Base-by-base conservation (phyloP, 2,113 vertebrate species). In the Formicarius rufipectus region DNA sequence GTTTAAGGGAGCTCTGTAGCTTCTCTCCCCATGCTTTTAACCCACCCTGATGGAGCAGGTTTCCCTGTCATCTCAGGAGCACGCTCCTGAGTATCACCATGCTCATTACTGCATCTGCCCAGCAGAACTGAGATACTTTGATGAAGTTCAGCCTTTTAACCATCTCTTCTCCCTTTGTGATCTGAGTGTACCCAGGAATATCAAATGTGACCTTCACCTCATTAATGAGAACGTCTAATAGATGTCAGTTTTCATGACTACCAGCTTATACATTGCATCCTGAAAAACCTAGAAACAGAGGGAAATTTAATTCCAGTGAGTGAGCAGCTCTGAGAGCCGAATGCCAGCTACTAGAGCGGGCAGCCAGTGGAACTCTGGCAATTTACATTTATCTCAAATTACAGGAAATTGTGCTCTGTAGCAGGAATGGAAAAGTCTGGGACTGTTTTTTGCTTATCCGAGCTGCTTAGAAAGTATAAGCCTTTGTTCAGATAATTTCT, bases 141-240 rank as follows among this genome's bases (percentile, higher is more conserved):
- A 88, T 79, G 58, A 81, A 85, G 73, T 84, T 91, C 80, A 91
- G 79, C 87, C 89, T 87, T 91, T 94, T 93, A 87, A 92, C 85
- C 63, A 27, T 60, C 73, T 72, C 63, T 81, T 78, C 19, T 94
- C 28, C 87, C 42, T 90, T 80, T 84, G 84, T 95, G 67, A 87
- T 93, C 83, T 77, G 79, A 75, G 59, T 84, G 91, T 80, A 90
- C 69, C 55, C 35, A 59, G 84, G 90, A 88, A 83, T 75, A 87
- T 78, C 72, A 63, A 86, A 85, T 74, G 79, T 74, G 81, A 58
- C 71, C 72, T 78, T 89, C 7, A 9, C 62, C 59, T 60, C 20
- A 3, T 76, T 96, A 95, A 94, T 77, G 58, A 92, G 42, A 90
- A 21, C 50, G 79, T 84, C 60, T 74, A 91, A 64, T 87, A 86